Conservation (phyloP, 1,140 invertebrate species). For the Pseudomyrmex sp. region DNA sequence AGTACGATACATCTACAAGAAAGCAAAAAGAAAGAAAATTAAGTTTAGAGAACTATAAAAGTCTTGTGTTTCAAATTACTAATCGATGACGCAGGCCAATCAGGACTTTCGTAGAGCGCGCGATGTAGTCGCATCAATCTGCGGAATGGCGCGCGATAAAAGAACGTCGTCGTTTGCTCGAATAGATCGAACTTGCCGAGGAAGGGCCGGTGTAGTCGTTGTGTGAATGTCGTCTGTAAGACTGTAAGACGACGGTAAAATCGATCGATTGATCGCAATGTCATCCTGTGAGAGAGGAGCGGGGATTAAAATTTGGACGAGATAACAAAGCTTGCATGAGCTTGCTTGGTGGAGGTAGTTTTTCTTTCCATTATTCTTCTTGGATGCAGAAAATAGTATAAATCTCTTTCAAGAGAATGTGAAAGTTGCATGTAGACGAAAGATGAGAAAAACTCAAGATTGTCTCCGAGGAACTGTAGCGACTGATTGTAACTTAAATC, state of each 20-base stretch:
- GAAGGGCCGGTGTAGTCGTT: constrained; percentile 37
- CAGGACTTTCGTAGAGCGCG: constrained; percentile 2
- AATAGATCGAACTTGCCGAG: constrained; percentile 30
- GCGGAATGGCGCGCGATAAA: constrained; percentile 28
- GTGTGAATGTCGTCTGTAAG: constrained; percentile 29
- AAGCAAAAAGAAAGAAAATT: constrained; percentile 25
- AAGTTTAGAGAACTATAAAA: constrained; percentile 9
- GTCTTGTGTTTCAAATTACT: constrained; percentile 19
- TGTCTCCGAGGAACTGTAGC: no score
- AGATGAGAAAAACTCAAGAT: neutral
- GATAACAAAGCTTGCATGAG: constrained; percentile 6
- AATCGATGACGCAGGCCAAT: constrained; percentile 45
- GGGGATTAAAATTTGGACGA: neutral
- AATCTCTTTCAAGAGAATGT: neutral
- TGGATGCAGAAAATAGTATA: neutral
- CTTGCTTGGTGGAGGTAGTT: neutral
- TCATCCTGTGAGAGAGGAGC: neutral
- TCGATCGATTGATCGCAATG: constrained; percentile 20
- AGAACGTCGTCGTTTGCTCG: constrained; percentile 28
- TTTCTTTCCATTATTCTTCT: neutral
- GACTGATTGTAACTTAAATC: no score
- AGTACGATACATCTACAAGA: neutral
- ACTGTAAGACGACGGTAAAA: neutral
- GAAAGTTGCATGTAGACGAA: neutral
- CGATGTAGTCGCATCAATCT: constrained; percentile 45